Evolutionary conservation across 1,140 invertebrate genomes (phyloP).

Genomic region (Procambarus virginalis): DNA sequence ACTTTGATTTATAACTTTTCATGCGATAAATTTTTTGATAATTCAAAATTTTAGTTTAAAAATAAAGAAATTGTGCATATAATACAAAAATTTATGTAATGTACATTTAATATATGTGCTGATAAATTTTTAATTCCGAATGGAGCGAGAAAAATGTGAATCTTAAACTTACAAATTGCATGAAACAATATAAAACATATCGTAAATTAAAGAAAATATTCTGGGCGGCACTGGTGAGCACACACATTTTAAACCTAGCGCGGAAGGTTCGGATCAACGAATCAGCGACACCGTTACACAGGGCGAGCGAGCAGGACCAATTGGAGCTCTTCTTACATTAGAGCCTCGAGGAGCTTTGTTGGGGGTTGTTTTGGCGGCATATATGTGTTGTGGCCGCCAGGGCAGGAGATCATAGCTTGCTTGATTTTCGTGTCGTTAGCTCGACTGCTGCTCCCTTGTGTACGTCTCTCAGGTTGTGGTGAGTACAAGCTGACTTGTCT

Average conservation of each 20-base stretch:
- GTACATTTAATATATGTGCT: neutral
- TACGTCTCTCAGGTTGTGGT: too few relatives aligned
- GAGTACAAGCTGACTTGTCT: too few relatives aligned
- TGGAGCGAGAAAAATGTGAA: neutral
- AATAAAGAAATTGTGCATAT: neutral
- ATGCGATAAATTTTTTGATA: neutral
- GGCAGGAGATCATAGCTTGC: neutral
- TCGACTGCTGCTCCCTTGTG: neutral
- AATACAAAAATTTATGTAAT: neutral
- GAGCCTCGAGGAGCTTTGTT: neutral
- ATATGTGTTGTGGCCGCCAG: neutral
- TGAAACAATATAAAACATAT: neutral
- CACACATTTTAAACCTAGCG: neutral
- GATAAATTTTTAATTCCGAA: neutral
- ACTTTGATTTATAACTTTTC: neutral
- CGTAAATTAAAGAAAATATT: neutral
- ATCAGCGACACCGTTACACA: neutral
- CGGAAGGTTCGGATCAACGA: neutral
- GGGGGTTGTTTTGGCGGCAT: slow-evolving; percentile 6
- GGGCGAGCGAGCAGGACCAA: neutral
- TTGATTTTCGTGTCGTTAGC: neutral
- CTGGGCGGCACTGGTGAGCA: neutral
- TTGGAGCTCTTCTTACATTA: neutral
- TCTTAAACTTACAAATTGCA: neutral
- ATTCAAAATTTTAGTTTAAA: neutral